Base-by-base conservation (phyloP, 1,140 invertebrate species). In the Carcinoscorpius rotundicauda region DNA sequence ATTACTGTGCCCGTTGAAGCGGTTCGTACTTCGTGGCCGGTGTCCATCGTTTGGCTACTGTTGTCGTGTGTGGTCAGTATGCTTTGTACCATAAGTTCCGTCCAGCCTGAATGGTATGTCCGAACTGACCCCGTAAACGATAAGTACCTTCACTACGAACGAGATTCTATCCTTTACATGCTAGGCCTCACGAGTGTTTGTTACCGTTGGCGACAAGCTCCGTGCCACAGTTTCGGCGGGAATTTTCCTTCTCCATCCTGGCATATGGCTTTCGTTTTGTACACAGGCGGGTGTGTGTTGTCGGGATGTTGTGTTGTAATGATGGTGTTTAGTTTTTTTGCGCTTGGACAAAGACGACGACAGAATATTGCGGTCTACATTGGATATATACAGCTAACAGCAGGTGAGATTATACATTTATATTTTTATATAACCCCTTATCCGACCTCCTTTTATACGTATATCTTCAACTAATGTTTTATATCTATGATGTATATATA, bases 161-260 rank as follows among this genome's bases (percentile, higher is more conserved):
- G 66, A 3, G 49, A 62, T 49, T 49, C 66, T 2, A n/a, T 67
- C 11, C 55, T 64, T 6, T 67, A 67, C 66, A 61, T 62, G 3
- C 29, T 64, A 51, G 62, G 66, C n/a, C 58, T 67, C 58, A 64
- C 64, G 60, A 64, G 58, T 11, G 60, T 67, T 6, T 67, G 66
- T 51, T 67, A 64, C 60, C 53, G 66, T n/a, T 49, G 55, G 4
- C 52, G 49, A 4, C 59, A 67, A 51, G 59, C 64, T 5, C 63
- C 57, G 6, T 67, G 66, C 50, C 66, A 67, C 10, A 51, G 60
- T 3, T 67, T 67, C 9, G 55, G 52, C 5, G 53, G 58, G 5
- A 59, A 60, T 5, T 67, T 67, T 57, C 66, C 66, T 9, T 67
- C 66, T 3, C 6, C 6, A 10, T 52, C 63, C 5, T 67, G 66